Percentiles rank a stretch among this genome's conserved stretches.
These are phyloP conservation scores for Chromoteleia sp. DNA, from an alignment of 2,888 invertebrate species.

Conservation along the genomic window DNA sequence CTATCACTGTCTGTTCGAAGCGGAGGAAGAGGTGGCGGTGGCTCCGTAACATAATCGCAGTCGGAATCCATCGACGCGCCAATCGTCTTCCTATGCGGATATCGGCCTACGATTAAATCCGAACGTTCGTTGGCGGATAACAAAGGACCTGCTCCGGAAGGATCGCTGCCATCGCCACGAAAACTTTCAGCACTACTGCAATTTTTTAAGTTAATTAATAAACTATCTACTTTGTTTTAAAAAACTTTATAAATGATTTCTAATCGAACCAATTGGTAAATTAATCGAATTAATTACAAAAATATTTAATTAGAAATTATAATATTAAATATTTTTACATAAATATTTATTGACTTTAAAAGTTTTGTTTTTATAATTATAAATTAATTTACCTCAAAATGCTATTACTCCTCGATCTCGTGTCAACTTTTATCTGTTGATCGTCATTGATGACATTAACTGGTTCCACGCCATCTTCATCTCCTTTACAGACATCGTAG, in stretches of 20 bases:
- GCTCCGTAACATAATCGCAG: conserved; percentile 94
- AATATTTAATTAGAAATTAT: no score
- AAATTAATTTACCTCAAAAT: conserved; percentile 86
- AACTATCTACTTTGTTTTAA: background rate
- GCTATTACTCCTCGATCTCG: conserved; percentile 88
- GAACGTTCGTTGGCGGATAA: conserved; percentile 93
- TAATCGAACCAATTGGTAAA: no score
- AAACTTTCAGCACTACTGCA: conserved; percentile 89
- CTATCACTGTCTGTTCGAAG: conserved; percentile 87
- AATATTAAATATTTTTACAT: no score
- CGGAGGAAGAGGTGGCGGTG: conserved; percentile 88
- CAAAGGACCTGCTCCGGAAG: conserved; percentile 89
- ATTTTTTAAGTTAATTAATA: background rate
- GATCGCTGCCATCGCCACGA: conserved; percentile 95
- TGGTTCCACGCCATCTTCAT: conserved; percentile 75
- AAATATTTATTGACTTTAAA: no score
- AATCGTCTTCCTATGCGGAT: conserved; percentile 91
- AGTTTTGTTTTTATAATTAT: no score
- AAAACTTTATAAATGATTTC: background rate
- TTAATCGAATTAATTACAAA: no score
- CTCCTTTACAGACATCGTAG: conserved; percentile 82
- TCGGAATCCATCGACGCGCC: conserved; percentile 95
- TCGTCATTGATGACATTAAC: conserved; percentile 47
- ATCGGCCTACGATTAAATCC: conserved; percentile 93
- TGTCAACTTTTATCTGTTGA: conserved; percentile 74